Evolutionary conservation across 2,113 vertebrate genomes (phyloP).

Genomic region (Ammodytes marinus): DNA sequence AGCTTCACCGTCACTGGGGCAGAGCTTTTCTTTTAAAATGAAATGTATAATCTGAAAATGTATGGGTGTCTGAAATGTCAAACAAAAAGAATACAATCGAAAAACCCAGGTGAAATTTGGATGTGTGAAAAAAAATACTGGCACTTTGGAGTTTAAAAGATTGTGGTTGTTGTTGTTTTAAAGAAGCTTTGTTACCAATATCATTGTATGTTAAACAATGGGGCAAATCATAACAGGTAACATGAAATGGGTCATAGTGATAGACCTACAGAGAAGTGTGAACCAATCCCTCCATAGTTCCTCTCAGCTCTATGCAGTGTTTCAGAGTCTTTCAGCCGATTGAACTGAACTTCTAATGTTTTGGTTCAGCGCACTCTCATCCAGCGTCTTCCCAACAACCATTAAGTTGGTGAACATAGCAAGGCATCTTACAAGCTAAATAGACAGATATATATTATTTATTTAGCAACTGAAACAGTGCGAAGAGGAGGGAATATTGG

Average conservation of each 20-base stretch:
- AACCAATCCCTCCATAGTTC: background rate
- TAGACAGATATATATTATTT: background rate
- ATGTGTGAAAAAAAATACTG: constrained; percentile 7
- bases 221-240: background rate
- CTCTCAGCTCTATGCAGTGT: background rate
- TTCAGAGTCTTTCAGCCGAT: background rate
- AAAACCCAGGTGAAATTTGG: constrained; percentile 22
- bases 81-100: constrained; percentile 36
- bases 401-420: background rate
- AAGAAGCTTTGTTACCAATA: constrained; percentile 20
- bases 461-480: background rate
- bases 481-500: background rate
- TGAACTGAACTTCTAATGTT: background rate
- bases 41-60: constrained; percentile 9
- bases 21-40: constrained; percentile 39
- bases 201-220: background rate
- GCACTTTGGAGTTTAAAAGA: background rate
- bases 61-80: constrained; percentile 3
- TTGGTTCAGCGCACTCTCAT: background rate
- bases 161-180: background rate
- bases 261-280: background rate
- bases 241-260: background rate
- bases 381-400: background rate
- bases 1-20: constrained; percentile 45
- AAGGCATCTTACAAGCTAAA: background rate